These are phyloP conservation scores for Oxygymnocypris stewartii DNA, from an alignment of 2,113 vertebrate species.

Conservation along the genomic window DNA sequence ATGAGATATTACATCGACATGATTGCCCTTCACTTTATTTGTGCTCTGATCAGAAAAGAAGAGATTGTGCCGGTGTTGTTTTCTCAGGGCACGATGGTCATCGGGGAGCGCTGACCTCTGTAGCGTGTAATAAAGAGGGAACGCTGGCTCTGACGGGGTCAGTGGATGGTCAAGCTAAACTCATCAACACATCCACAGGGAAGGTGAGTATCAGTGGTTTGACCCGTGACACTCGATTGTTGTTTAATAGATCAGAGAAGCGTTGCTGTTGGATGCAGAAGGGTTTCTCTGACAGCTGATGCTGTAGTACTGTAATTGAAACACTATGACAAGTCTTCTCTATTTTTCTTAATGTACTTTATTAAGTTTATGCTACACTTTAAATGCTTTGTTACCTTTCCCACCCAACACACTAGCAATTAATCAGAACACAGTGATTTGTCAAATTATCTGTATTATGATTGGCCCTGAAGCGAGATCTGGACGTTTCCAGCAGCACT, in stretches of 20 bases:
- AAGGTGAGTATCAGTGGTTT: constrained; percentile 76
- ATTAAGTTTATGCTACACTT: neutral
- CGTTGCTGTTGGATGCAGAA: neutral
- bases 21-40: too few relatives aligned
- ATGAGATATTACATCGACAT: neutral
- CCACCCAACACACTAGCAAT: neutral
- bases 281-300: neutral
- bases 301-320: neutral
- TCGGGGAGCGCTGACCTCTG: constrained; percentile 88
- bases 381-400: neutral
- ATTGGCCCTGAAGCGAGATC: neutral
- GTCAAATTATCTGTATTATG: neutral
- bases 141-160: constrained; percentile 90
- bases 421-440: neutral
- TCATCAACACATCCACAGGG: constrained; percentile 84
- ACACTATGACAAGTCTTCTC: too few relatives aligned
- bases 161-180: constrained; percentile 88
- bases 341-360: neutral
- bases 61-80: neutral
- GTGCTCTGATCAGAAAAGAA: neutral
- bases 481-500: neutral
- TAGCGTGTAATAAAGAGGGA: constrained; percentile 88
- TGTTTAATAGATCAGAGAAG: neutral
- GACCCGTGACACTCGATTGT: neutral
- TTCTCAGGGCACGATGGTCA: constrained; percentile 87